Conservation (phyloP, 2,113 vertebrate genomes). For the Anas platyrhynchos region DNA sequence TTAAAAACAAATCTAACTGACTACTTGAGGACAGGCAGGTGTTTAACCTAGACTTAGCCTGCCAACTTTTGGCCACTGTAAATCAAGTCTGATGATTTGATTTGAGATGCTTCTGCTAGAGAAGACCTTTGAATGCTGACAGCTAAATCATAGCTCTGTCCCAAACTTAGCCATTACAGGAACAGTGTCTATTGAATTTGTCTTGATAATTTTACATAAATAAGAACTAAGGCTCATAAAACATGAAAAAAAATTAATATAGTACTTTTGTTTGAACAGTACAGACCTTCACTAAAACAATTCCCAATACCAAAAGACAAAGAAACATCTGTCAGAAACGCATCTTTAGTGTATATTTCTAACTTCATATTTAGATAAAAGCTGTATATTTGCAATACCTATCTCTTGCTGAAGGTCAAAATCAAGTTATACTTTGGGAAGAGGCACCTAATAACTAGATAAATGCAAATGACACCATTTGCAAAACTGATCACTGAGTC, state of each 20-base stretch:
- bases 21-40: not conserved
- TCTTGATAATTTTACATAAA: not conserved
- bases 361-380: not conserved
- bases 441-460: not conserved
- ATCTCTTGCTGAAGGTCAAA: not conserved
- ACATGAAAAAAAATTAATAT: constrained; percentile 1
- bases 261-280: not conserved
- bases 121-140: not conserved
- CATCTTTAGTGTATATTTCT: not conserved
- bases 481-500: not conserved
- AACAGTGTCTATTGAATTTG: not conserved
- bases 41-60: constrained; percentile 3
- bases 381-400: not conserved
- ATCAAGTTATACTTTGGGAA: not conserved
- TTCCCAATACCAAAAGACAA: not conserved
- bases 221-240: not conserved
- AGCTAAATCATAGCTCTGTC: not conserved
- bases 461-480: not conserved
- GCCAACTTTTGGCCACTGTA: not conserved
- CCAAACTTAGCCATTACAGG: not conserved
- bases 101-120: not conserved
- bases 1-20: not conserved
- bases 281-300: not conserved
- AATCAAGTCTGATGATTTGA: not conserved
- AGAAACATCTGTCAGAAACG: constrained; percentile 1